These are phyloP conservation scores for Anabas testudineus DNA, from an alignment of 2,797 vertebrate genomes.

Conservation along the genomic window DNA sequence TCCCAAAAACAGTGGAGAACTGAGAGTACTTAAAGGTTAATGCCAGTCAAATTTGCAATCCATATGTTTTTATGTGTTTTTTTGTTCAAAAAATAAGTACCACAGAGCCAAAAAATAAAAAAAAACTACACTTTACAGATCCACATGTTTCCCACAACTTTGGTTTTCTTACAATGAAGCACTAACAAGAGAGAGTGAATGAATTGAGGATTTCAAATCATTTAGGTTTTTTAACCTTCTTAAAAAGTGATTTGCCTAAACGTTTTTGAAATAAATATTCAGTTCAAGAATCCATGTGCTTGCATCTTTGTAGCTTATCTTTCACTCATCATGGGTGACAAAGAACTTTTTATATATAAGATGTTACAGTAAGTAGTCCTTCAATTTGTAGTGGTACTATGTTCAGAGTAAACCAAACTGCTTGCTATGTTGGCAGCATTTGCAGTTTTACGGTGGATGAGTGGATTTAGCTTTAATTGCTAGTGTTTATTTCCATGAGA, in stretches of 20 bases:
- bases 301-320: too few relatives aligned
- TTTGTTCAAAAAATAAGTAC: too few relatives aligned
- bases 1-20: constrained; percentile 29
- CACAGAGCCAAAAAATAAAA: too few relatives aligned
- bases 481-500: background rate
- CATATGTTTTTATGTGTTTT: constrained; percentile 27
- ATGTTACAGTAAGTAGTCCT: background rate
- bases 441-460: background rate
- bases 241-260: background rate
- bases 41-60: constrained; percentile 50
- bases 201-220: background rate
- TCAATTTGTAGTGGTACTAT: background rate
- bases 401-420: background rate
- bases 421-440: background rate
- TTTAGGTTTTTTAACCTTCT: background rate
- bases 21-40: constrained; percentile 50
- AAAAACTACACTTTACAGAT: too few relatives aligned
- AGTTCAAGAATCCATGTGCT: too few relatives aligned
- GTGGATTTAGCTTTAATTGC: background rate
- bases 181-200: background rate
- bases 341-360: background rate
- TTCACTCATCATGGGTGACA: too few relatives aligned
- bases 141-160: constrained; percentile 5
- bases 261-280: background rate
- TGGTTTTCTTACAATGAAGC: background rate